phyloP scores from a whole-genome alignment of 2,797 vertebrate species.

The Notolepis coatsorum region DNA sequence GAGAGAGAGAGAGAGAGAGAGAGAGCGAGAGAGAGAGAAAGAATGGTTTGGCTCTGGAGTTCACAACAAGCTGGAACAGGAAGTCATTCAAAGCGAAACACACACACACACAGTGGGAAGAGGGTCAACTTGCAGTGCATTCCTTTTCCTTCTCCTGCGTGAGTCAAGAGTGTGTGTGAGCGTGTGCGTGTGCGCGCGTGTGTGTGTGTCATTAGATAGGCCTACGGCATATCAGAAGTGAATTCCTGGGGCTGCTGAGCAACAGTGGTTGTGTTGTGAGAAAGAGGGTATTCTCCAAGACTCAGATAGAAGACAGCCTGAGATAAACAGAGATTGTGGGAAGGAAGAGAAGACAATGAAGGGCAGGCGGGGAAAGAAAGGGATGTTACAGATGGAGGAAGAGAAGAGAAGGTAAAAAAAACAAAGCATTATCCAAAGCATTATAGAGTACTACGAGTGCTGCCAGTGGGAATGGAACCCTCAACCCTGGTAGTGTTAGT shows the following conservation, averaged over 20 bases:
- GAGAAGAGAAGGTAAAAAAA: background rate
- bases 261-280: constrained; percentile 26
- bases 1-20: background rate
- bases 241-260: constrained; percentile 25
- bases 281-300: too few species aligned
- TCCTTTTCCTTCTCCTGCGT: constrained; percentile 36
- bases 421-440: too few species aligned
- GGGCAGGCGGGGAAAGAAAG: background rate
- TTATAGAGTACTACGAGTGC: too few species aligned
- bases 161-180: constrained; percentile 31
- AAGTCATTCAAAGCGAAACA: constrained; percentile 70
- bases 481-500: too few species aligned
- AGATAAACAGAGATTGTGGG: background rate
- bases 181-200: constrained; percentile 1
- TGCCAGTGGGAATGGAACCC: too few species aligned
- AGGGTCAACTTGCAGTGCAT: constrained; percentile 51
- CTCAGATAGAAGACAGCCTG: background rate
- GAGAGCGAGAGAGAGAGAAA: constrained; percentile 19
- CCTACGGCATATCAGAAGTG: constrained; percentile 3
- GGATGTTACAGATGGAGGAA: background rate
- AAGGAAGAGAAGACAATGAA: background rate
- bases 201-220: constrained; percentile 35
- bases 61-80: constrained; percentile 75
- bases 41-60: constrained; percentile 63
- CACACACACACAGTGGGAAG: constrained; percentile 46